Evolutionary conservation across 2,888 invertebrate species (phyloP).

Genomic region (Elmis aenea): DNA sequence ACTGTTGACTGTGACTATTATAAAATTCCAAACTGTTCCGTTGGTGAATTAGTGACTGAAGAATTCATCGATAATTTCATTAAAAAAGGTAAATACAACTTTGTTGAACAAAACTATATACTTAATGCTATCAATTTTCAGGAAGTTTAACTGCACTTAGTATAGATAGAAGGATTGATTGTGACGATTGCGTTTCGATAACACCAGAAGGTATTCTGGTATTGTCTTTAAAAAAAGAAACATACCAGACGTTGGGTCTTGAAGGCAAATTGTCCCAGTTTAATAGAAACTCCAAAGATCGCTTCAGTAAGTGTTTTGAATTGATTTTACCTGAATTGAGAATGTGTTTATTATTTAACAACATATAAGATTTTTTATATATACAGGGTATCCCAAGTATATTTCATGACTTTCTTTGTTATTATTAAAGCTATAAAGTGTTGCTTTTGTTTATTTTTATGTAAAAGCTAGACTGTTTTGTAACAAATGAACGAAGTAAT

Average conservation of each 20-base stretch:
- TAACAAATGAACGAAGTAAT: too few species aligned
- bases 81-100: conserved; percentile 48
- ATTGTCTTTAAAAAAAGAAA: conserved; percentile 48
- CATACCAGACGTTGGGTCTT: conserved; percentile 52
- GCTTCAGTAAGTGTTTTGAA: conserved; percentile 49
- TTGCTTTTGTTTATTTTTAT: too few species aligned
- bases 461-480: too few species aligned
- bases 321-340: too few species aligned
- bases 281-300: conserved; percentile 41
- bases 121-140: conserved; percentile 27
- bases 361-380: too few species aligned
- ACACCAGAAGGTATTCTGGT: conserved; percentile 51
- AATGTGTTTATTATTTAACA: too few species aligned
- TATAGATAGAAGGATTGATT: conserved; percentile 48
- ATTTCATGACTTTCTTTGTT: too few species aligned
- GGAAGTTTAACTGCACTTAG: conserved; percentile 49
- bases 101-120: too few species aligned
- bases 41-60: conserved; percentile 47
- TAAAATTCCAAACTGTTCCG: conserved; percentile 45
- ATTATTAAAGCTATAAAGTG: too few species aligned
- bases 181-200: conserved; percentile 50
- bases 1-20: conserved; percentile 53
- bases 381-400: too few species aligned
- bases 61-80: conserved; percentile 54
- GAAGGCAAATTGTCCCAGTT: conserved; percentile 50